Evolutionary conservation across 2,888 invertebrate genomes (phyloP).

Genomic region (Himalopsyche japonica): DNA sequence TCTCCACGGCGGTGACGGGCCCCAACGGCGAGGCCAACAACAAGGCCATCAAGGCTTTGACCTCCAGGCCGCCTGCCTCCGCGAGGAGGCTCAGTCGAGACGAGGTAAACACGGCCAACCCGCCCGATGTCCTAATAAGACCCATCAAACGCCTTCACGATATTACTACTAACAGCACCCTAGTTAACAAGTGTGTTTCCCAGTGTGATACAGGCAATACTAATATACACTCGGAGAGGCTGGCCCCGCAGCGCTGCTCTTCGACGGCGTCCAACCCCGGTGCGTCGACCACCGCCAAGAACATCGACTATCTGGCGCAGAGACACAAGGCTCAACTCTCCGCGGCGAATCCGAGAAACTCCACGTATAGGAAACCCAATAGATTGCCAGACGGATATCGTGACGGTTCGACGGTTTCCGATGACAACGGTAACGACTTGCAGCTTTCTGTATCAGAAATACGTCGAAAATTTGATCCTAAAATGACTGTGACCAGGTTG

Average conservation of each 20-base stretch:
- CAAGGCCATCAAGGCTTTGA: slow-evolving; percentile 18
- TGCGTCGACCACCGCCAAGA: not conserved
- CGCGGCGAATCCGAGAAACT: not conserved
- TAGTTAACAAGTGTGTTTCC: slow-evolving; percentile 14
- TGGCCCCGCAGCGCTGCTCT: not conserved
- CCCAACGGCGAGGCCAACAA: slow-evolving; percentile 34
- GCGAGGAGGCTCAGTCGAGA: slow-evolving; percentile 17
- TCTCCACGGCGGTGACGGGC: slow-evolving; percentile 46
- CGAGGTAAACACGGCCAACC: slow-evolving; percentile 37
- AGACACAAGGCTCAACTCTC: not conserved
- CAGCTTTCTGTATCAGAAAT: slow-evolving; percentile 63
- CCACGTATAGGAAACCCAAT: not conserved
- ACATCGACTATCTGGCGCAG: not conserved
- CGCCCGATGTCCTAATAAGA: slow-evolving; percentile 11
- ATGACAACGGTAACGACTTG: slow-evolving; percentile 63
- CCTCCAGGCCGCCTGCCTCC: slow-evolving; percentile 24
- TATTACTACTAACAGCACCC: slow-evolving; percentile 34
- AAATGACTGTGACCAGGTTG: slow-evolving; percentile 58
- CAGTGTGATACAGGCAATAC: slow-evolving; percentile 1
- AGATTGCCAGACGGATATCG: slow-evolving; percentile 25
- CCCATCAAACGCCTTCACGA: slow-evolving; percentile 17
- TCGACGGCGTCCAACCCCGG: not conserved
- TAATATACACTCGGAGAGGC: not conserved
- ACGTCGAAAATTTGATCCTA: slow-evolving; percentile 60
- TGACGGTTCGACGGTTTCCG: slow-evolving; percentile 53